Evolutionary conservation across 64 coral and sea anemone genomes (phyloP).

Genomic region (Platygyra sinensis): DNA sequence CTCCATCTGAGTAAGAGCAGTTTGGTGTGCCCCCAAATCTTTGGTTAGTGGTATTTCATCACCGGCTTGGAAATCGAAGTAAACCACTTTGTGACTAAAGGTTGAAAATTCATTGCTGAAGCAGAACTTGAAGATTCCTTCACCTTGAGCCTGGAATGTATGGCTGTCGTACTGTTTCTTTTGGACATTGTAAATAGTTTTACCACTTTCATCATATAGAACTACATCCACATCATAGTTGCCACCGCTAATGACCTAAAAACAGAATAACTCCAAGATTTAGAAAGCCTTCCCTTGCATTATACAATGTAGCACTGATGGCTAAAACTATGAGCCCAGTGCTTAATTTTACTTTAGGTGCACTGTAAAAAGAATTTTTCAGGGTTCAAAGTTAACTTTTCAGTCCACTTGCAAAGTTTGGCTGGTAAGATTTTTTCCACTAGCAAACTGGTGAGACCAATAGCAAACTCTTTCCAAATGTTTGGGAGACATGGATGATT

Average conservation of each 20-base stretch:
- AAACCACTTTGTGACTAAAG: constrained; percentile 97
- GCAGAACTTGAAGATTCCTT: constrained; percentile 94
- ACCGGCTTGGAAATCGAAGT: constrained; percentile 97
- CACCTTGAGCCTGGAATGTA: constrained; percentile 69
- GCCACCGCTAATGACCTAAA: constrained; percentile 95
- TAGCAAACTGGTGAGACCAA: too few species aligned
- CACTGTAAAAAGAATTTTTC: too few species aligned
- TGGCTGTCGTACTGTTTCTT: constrained; percentile 99
- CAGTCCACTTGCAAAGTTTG: too few species aligned
- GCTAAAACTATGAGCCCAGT: too few species aligned
- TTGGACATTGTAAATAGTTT: constrained; percentile 80
- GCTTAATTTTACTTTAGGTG: too few species aligned
- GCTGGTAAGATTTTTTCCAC: too few species aligned
- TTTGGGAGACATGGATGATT: too few species aligned
- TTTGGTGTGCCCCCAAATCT: constrained; percentile 80
- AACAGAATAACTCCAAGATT: background rate
- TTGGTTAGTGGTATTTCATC: constrained; percentile 80
- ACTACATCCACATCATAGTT: constrained; percentile 99
- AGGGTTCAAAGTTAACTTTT: too few species aligned
- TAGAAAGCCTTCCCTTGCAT: too few species aligned
- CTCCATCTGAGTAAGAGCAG: constrained; percentile 93
- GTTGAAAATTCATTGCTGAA: constrained; percentile 99
- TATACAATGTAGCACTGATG: too few species aligned
- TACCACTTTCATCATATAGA: constrained; percentile 77
- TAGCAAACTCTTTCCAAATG: too few species aligned